Base-by-base conservation (phyloP, 2,888 invertebrate genomes). In the Cistogaster globosa region DNA sequence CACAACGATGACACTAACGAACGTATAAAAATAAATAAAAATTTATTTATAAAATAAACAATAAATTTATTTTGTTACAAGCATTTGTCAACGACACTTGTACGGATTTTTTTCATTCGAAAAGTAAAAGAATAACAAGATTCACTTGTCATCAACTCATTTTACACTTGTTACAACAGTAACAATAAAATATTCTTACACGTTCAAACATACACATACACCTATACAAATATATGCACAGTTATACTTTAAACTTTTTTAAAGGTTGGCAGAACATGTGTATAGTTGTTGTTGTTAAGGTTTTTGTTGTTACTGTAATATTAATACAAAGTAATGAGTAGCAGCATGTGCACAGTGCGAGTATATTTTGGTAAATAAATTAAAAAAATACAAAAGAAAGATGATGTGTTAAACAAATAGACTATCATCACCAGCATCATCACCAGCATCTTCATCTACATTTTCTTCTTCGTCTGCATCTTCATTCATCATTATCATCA, bases 351-450 rank as follows among this genome's bases (percentile, higher is more conserved):
- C 20, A 62, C 62, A 51, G 42, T 42, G 12, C 42, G 42, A 67
- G 60, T 45, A 26, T 32, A 55, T 71, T 77, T 78, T 45, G 42
- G 55, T 68, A 77, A 77, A 62, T 62, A 69, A 78, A 68, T 53
- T 62, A 51, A 42, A 77, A 26, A 2, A 32, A 3, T n/a, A 57
- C 51, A 68, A 69, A 26, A 18, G 65, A 42, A 57, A 62, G n/a
- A 69, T 42, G n/a, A 62, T 68, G 65, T 32, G 3, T 42, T 71
- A 71, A 65, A 58, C 65, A 83, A 83, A 82, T 71, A 62, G 71
- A 65, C 71, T 71, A 69, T 42, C 32, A 69, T 42, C 32, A 63
- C 68, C 81, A 81, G 78, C 78, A 78, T 63, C 68, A 26, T 76
- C 32, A 63, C 68, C 81, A 81, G 78, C 78, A 78, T 63, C 68